These are phyloP conservation scores for Conchocele bisecta DNA, from an alignment of 2,888 invertebrate genomes.

Conservation along the genomic window DNA sequence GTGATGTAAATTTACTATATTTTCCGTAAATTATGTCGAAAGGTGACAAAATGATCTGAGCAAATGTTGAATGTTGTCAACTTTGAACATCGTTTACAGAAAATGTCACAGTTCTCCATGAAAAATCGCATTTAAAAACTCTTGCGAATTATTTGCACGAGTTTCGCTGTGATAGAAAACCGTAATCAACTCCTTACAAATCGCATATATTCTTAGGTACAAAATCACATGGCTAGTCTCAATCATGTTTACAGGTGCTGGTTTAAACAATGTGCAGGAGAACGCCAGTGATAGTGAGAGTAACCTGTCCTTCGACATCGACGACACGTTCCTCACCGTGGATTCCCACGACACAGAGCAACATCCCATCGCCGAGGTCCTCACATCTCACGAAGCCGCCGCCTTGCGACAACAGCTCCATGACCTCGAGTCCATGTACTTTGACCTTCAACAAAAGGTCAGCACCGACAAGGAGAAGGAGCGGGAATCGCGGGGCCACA, in stretches of 20 bases:
- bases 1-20: no score
- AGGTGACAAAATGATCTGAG: background rate
- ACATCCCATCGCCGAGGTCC: conserved; percentile 48
- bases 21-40: background rate
- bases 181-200: no score
- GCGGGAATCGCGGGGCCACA: conserved; percentile 21
- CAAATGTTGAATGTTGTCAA: background rate
- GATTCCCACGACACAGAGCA: conserved; percentile 68
- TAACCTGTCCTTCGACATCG: conserved; percentile 73
- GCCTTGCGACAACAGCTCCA: conserved; percentile 70
- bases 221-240: no score
- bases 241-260: conserved; percentile 58
- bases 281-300: conserved; percentile 70
- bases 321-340: conserved; percentile 74
- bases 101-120: no score
- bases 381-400: conserved; percentile 49
- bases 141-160: no score
- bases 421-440: conserved; percentile 77
- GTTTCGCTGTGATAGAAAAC: no score
- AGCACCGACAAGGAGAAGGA: conserved; percentile 60
- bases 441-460: conserved; percentile 69
- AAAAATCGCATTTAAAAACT: no score
- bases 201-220: no score
- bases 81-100: background rate
- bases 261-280: conserved; percentile 61